These are phyloP conservation scores for Theonella swinhoei DNA, from an alignment of 37 sponge, comb jelly and placozoan genomes.

Conservation along the genomic window DNA sequence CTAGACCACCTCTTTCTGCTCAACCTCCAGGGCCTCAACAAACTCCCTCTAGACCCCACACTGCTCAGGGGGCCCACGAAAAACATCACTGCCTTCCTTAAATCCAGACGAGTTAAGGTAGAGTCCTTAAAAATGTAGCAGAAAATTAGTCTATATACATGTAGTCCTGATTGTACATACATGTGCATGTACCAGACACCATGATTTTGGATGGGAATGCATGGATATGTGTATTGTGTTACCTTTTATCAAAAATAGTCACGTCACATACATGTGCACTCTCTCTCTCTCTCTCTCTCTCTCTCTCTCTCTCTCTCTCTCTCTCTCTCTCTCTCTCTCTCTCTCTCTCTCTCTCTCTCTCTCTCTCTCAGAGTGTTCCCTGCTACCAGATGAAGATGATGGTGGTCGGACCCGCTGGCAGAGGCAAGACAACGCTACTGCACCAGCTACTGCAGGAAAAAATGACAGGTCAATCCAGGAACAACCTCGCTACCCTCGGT, in stretches of 20 bases:
- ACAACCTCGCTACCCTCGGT: slow-evolving; percentile 76
- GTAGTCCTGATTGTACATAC: no score
- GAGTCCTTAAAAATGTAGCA: no score
- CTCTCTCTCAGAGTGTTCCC: slow-evolving; percentile 56
- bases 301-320: no score
- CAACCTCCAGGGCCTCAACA: slow-evolving; percentile 57
- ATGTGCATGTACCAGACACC: no score
- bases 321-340: no score
- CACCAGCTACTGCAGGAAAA: slow-evolving; percentile 29
- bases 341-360: no score
- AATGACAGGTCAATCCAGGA: not conserved
- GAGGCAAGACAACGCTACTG: slow-evolving; percentile 88
- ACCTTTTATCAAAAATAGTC: no score
- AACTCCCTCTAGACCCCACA: slow-evolving; percentile 43
- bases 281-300: no score
- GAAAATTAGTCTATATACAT: not conserved
- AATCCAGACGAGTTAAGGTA: slow-evolving; percentile 45
- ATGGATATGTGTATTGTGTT: no score
- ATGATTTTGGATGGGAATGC: no score
- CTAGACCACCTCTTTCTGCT: slow-evolving; percentile 67
- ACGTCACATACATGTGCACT: no score
- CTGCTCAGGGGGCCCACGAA: slow-evolving; percentile 48
- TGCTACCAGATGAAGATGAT: slow-evolving; percentile 85
- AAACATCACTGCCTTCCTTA: slow-evolving; percentile 48
- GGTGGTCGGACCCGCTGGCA: slow-evolving; percentile 77